phyloP scores from a whole-genome alignment of 2,888 invertebrate species.

The Julus scandinavius region DNA sequence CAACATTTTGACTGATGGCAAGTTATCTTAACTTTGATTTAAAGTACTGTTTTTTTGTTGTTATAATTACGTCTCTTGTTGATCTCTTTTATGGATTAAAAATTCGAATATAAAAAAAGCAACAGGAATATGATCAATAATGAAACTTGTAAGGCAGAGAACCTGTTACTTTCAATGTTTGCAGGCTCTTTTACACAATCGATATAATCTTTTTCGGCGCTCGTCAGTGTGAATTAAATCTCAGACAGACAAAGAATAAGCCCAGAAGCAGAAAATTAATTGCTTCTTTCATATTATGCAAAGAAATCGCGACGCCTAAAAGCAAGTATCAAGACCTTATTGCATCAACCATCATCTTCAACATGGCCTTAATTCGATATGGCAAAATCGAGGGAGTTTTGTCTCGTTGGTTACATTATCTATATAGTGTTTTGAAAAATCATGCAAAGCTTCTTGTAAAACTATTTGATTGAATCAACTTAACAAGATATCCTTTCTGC shows the following conservation, averaged over 20 bases:
- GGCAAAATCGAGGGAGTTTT: background rate
- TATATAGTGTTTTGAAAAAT: background rate
- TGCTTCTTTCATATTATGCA: background rate
- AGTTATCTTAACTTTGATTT: background rate
- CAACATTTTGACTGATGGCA: background rate
- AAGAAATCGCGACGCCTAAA: background rate
- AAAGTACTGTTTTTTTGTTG: background rate
- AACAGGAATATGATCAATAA: conserved; percentile 10
- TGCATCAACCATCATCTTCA: background rate
- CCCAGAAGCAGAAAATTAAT: conserved; percentile 9
- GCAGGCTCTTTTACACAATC: conserved; percentile 1
- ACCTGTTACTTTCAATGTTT: conserved; percentile 2
- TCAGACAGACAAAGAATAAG: conserved; percentile 18
- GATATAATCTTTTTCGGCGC: conserved; percentile 18
- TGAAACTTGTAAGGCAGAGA: conserved; percentile 2
- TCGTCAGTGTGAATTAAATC: conserved; percentile 18
- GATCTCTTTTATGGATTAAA: background rate
- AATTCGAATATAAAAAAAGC: background rate
- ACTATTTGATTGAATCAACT: background rate
- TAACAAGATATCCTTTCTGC: background rate
- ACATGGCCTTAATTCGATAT: background rate
- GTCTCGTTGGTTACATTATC: background rate
- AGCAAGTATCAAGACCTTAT: background rate
- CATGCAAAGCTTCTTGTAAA: background rate
- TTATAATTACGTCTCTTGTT: background rate